A percentile compares a stretch with the other conserved stretches of the same genome.
These are phyloP conservation scores for Archips crataeganus DNA, from an alignment of 2,888 invertebrate genomes.

Conservation along the genomic window DNA sequence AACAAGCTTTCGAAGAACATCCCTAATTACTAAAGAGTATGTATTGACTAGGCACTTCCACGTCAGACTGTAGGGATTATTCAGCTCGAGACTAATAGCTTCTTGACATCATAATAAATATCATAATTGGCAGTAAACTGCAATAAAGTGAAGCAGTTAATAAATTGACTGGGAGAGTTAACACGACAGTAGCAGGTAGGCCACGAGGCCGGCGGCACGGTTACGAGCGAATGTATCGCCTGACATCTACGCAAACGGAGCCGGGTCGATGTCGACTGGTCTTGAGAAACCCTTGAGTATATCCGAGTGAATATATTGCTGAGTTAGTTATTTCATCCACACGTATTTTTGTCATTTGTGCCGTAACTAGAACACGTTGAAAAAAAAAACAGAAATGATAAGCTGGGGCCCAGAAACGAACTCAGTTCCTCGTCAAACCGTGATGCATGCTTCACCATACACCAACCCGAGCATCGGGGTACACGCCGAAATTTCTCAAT, in stretches of 20 bases:
- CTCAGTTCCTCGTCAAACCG: too few relatives aligned
- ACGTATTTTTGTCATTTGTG: neutral
- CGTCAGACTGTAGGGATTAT: neutral
- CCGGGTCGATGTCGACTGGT: conserved; percentile 52
- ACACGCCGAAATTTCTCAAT: too few relatives aligned
- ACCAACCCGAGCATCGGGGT: too few relatives aligned
- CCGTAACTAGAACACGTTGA: too few relatives aligned
- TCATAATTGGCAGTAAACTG: neutral
- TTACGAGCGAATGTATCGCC: conserved; percentile 59
- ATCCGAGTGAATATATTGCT: conserved; percentile 5
- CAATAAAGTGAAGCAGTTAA: neutral
- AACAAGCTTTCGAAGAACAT: too few relatives aligned
- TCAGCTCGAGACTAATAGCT: neutral
- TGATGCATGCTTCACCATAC: too few relatives aligned
- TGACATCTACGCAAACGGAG: conserved; percentile 65
- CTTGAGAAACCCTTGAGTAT: conserved; percentile 48
- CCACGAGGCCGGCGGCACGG: conserved; percentile 53
- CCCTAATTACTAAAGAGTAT: too few relatives aligned
- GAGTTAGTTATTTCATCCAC: neutral
- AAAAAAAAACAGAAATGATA: too few relatives aligned
- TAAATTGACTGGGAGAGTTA: conserved; percentile 8
- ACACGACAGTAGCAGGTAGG: conserved; percentile 30
- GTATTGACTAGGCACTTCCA: neutral
- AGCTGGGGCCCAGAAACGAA: too few relatives aligned
- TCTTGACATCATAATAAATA: neutral